Evolutionary conservation across 2,797 vertebrate genomes (phyloP).

Genomic region (Onychomys leucogaster): DNA sequence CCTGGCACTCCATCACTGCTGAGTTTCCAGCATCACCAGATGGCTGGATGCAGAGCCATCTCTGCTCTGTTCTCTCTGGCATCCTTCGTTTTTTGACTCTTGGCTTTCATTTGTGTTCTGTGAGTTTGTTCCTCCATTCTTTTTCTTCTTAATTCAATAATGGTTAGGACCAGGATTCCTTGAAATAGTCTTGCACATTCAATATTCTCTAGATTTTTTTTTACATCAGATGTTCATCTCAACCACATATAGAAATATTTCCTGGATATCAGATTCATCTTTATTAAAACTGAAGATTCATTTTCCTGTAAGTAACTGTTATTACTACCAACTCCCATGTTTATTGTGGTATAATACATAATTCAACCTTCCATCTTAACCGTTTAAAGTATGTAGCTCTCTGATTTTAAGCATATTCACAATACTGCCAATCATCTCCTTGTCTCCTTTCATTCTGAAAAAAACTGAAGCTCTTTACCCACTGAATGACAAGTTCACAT

Average conservation of each 20-base stretch:
- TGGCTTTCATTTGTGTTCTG: not conserved
- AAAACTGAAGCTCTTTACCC: not conserved
- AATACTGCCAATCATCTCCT: not conserved
- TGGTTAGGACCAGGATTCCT: not conserved
- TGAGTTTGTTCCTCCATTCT: not conserved
- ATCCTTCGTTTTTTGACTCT: not conserved
- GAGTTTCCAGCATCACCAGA: not conserved
- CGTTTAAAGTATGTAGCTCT: not conserved
- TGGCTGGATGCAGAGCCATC: accelerated
- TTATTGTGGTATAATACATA: not conserved
- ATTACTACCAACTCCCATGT: not conserved
- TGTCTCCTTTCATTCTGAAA: not conserved
- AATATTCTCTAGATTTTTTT: not conserved
- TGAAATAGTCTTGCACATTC: not conserved
- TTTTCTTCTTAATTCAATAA: not conserved
- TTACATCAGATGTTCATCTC: not conserved
- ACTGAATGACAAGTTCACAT: not conserved
- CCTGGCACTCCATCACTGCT: not conserved
- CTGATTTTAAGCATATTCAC: not conserved
- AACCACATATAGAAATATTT: not conserved
- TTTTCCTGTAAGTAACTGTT: not conserved
- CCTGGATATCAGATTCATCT: not conserved
- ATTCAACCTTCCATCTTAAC: not conserved
- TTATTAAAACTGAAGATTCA: not conserved
- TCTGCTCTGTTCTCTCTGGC: not conserved